These are phyloP conservation scores for Halcyon smyrnensis DNA, from an alignment of 2,797 vertebrate species.

Conservation along the genomic window DNA sequence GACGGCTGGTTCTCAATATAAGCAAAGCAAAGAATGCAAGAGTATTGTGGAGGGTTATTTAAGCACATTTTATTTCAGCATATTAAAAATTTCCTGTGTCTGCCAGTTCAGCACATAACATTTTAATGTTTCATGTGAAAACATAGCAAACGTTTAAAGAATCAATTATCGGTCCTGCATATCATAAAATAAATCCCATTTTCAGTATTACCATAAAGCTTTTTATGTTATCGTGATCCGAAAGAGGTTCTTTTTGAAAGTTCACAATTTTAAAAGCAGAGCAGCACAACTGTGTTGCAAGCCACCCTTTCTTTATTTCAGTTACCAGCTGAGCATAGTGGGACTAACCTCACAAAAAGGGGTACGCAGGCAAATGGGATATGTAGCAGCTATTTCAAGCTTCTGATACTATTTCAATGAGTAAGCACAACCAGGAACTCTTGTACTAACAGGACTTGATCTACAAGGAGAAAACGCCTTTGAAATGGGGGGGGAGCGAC, in stretches of 20 bases:
- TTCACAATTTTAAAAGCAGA: neutral
- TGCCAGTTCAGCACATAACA: constrained; percentile 51
- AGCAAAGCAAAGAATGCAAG: constrained; percentile 62
- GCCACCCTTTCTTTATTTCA: neutral
- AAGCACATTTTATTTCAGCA: constrained; percentile 67
- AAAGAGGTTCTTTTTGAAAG: neutral
- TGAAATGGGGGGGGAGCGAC: accelerated
- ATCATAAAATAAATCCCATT: constrained; percentile 29
- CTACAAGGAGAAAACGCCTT: neutral
- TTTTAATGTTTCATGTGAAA: constrained; percentile 68
- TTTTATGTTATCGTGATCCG: constrained; percentile 11
- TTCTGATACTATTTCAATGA: neutral
- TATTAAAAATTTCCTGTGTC: constrained; percentile 70
- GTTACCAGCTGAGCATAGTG: neutral
- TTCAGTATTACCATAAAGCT: constrained; percentile 23
- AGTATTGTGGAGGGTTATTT: constrained; percentile 63
- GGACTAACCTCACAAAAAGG: neutral
- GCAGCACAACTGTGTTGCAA: neutral
- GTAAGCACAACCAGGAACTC: neutral
- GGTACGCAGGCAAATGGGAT: neutral
- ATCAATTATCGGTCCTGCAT: constrained; percentile 8
- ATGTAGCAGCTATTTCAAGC: neutral
- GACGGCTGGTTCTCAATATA: constrained; percentile 66
- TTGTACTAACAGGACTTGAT: neutral
- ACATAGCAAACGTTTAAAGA: constrained; percentile 44